Evolutionary conservation across 2,113 vertebrate species (phyloP).

Genomic region (Tetraodon nigroviridis): DNA sequence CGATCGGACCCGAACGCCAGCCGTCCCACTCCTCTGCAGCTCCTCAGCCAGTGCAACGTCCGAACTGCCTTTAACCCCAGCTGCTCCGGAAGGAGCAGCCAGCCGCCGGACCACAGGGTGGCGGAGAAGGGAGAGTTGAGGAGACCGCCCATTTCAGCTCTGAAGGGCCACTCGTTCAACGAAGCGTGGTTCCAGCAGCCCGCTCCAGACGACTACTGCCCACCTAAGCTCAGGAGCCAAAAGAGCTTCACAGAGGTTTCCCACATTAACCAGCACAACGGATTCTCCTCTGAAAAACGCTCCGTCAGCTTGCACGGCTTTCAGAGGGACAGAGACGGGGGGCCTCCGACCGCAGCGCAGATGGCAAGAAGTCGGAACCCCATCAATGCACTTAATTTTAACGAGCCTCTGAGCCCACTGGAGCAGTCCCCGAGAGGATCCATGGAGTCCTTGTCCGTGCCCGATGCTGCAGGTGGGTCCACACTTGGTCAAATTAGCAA

Average conservation of each 20-base stretch:
- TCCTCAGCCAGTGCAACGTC: conserved; percentile 92
- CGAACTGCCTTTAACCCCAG: conserved; percentile 81
- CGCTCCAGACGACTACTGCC: conserved; percentile 82
- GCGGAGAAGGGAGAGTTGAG: conserved; percentile 83
- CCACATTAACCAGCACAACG: conserved; percentile 68
- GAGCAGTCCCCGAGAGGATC: conserved; percentile 92
- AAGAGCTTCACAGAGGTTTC: conserved; percentile 87
- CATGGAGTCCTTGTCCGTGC: conserved; percentile 91
- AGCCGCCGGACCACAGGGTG: conserved; percentile 77
- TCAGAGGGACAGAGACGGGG: conserved; percentile 75
- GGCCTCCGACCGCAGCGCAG: conserved; percentile 56
- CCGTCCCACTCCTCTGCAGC: conserved; percentile 83
- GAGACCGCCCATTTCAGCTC: conserved; percentile 81
- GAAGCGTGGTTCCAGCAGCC: conserved; percentile 84
- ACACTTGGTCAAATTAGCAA: not conserved
- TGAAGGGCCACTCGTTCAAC: conserved; percentile 86
- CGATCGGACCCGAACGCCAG: conserved; percentile 69
- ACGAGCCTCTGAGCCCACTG: conserved; percentile 85
- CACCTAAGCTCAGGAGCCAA: conserved; percentile 82
- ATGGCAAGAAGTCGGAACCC: conserved; percentile 88
- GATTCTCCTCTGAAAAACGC: conserved; percentile 82
- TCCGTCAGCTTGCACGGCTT: conserved; percentile 89
- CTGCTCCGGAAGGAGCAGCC: conserved; percentile 71
- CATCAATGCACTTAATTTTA: conserved; percentile 88
- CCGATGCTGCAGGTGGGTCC: conserved; percentile 85